These are phyloP conservation scores for Eurytoma californica DNA, from an alignment of 2,888 invertebrate genomes.

Conservation along the genomic window DNA sequence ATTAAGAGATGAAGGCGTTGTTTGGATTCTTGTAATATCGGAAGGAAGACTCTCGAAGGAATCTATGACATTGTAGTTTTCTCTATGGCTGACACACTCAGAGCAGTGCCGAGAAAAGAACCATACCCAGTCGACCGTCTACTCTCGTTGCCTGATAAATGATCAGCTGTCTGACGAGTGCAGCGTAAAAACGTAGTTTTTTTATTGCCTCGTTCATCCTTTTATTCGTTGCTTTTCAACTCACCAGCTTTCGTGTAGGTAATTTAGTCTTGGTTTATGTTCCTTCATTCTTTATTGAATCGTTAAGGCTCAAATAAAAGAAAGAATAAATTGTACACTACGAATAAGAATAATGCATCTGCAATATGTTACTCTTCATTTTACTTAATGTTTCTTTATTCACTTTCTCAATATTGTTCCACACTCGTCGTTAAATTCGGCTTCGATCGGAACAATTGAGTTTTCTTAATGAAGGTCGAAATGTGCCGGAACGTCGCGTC, in stretches of 20 bases:
- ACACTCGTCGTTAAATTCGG: too few species aligned
- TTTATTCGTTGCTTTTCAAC: neutral
- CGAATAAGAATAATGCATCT: too few species aligned
- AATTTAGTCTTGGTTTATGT: neutral
- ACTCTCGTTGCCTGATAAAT: slow-evolving; percentile 58
- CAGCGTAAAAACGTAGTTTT: slow-evolving; percentile 58
- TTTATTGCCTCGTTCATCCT: slow-evolving; percentile 16
- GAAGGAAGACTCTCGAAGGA: neutral
- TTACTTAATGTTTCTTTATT: too few species aligned
- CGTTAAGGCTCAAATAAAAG: neutral
- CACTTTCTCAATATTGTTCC: too few species aligned
- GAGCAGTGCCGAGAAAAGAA: neutral
- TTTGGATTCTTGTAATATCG: too few species aligned
- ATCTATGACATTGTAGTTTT: slow-evolving; percentile 26
- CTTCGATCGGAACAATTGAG: too few species aligned
- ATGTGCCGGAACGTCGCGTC: too few species aligned
- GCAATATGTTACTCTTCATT: too few species aligned
- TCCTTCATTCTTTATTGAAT: neutral
- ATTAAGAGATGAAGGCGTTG: neutral
- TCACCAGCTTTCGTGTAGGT: neutral
- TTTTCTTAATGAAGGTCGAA: too few species aligned
- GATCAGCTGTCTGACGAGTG: slow-evolving; percentile 56
- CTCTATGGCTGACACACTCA: neutral
- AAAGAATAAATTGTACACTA: too few species aligned
- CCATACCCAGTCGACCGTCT: too few species aligned